These are phyloP conservation scores for Pycnomerus fuliginosus DNA, from an alignment of 2,888 invertebrate species.

Conservation along the genomic window DNA sequence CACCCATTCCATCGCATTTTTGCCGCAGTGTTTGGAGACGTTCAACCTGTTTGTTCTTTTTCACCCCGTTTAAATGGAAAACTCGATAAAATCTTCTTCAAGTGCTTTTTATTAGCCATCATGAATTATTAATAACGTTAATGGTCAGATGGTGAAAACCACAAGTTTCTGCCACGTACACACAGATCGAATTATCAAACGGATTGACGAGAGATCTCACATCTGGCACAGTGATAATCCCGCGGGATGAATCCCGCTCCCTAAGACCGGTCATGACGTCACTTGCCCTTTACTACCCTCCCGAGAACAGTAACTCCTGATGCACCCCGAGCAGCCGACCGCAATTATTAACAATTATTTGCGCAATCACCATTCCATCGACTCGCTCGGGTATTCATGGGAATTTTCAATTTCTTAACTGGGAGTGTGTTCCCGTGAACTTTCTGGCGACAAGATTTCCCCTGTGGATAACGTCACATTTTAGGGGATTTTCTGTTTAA, in stretches of 20 bases:
- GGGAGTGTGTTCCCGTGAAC: too few species aligned
- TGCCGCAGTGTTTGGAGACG: neutral
- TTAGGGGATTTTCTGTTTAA: too few species aligned
- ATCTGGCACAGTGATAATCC: constrained; percentile 39
- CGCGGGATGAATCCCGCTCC: constrained; percentile 24
- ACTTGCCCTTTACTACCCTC: constrained; percentile 34
- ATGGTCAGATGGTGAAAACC: neutral
- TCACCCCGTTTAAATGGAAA: constrained; percentile 23
- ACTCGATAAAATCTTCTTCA: constrained; percentile 15
- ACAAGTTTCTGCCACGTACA: constrained; percentile 3
- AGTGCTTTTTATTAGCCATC: constrained; percentile 16
- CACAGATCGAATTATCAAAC: constrained; percentile 47
- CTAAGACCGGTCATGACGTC: constrained; percentile 47
- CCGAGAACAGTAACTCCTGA: constrained; percentile 40
- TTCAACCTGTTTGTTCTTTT: constrained; percentile 18
- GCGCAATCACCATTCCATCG: constrained; percentile 3
- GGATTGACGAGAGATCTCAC: constrained; percentile 42
- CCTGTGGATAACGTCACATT: too few species aligned
- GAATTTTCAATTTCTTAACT: too few species aligned
- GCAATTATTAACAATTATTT: constrained; percentile 21
- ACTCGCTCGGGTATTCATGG: too few species aligned
- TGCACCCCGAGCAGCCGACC: constrained; percentile 26
- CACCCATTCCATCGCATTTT: constrained; percentile 26
- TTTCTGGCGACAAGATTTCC: too few species aligned
- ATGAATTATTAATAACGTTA: constrained; percentile 18